Conservation (phyloP, 2,113 vertebrate genomes). For the Myrmecobius fasciatus region DNA sequence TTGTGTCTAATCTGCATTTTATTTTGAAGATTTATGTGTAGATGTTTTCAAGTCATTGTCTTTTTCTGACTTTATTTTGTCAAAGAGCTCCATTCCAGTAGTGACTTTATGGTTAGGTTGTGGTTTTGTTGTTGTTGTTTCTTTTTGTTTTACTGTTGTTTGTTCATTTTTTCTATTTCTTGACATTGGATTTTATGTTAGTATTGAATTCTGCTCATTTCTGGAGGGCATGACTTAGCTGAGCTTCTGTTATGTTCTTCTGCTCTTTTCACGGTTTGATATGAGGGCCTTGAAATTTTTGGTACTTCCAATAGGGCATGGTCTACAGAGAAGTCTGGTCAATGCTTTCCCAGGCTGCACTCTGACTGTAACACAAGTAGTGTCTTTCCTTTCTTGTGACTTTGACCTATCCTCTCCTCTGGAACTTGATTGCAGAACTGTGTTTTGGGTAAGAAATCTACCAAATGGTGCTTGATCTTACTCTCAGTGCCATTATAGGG, state of each 20-base stretch:
- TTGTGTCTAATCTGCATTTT: background rate
- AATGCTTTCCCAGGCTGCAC: background rate
- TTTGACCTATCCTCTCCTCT: background rate
- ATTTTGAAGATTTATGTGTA: background rate
- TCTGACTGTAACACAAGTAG: background rate
- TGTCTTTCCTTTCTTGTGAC: background rate
- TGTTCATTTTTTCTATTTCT: background rate
- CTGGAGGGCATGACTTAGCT: background rate
- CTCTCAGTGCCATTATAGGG: too few species aligned
- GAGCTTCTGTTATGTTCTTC: background rate
- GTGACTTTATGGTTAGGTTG: background rate
- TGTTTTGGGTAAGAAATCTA: background rate
- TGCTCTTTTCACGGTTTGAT: background rate
- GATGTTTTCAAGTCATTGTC: background rate
- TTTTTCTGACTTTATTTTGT: background rate
- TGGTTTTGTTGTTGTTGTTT: background rate
- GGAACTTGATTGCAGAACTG: background rate
- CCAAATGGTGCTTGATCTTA: too few species aligned
- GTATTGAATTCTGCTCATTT: background rate
- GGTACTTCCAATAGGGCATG: background rate
- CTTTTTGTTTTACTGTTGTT: background rate
- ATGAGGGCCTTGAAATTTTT: background rate
- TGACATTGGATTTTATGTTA: background rate
- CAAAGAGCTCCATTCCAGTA: background rate
- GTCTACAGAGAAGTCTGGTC: background rate